Evolutionary conservation across 2,113 vertebrate species (phyloP).

Genomic region (Mustela nigripes): DNA sequence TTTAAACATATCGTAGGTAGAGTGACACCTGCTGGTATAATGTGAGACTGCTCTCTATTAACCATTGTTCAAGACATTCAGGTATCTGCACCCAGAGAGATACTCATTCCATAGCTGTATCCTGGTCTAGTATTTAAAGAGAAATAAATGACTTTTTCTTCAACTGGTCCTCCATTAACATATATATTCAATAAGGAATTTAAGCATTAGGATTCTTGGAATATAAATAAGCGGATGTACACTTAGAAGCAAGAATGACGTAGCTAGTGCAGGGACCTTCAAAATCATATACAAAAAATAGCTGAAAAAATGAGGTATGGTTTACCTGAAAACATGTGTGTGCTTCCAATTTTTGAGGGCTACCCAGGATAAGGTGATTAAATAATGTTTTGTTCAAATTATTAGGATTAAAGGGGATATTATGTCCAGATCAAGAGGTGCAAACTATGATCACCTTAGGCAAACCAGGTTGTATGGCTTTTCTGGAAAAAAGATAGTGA

Average conservation of each 20-base stretch:
- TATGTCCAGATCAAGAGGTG: neutral
- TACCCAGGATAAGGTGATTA: neutral
- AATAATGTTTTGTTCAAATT: neutral
- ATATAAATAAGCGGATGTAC: neutral
- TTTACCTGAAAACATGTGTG: neutral
- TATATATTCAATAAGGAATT: neutral
- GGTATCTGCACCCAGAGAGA: neutral
- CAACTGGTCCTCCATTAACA: neutral
- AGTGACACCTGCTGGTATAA: constrained; percentile 70
- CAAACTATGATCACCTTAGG: neutral
- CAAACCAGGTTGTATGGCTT: neutral
- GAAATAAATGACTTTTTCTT: constrained; percentile 13
- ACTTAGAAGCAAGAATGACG: neutral
- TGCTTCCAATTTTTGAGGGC: neutral
- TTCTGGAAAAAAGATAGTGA: neutral
- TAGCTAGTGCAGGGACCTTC: neutral
- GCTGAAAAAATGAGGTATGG: neutral
- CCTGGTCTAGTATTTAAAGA: constrained; percentile 39
- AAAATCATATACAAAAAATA: neutral
- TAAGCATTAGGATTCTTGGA: neutral
- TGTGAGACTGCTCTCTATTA: neutral
- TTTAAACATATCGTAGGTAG: constrained; percentile 5
- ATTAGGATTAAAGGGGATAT: neutral
- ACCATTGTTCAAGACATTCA: neutral
- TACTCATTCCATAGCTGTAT: neutral